Evolutionary conservation across 2,113 vertebrate genomes (phyloP).

Genomic region (Spilogale gracilis): DNA sequence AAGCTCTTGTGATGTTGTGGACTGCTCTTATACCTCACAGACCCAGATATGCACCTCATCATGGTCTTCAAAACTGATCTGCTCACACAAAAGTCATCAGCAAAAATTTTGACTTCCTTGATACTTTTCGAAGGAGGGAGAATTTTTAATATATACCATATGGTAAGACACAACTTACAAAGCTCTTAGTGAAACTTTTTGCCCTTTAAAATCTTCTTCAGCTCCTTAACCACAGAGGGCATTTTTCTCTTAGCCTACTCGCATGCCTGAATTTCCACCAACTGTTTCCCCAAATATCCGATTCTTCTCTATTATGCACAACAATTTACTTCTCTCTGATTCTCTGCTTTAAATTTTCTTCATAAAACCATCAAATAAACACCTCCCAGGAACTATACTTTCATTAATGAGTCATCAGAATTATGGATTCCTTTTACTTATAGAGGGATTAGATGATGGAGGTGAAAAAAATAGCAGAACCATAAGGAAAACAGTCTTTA

Average conservation of each 20-base stretch:
- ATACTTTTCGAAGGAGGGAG: neutral
- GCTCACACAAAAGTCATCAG: neutral
- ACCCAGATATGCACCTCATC: neutral
- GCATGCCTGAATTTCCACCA: neutral
- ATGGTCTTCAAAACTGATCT: neutral
- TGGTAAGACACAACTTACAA: neutral
- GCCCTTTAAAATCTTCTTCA: neutral
- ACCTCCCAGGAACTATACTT: neutral
- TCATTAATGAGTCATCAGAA: neutral
- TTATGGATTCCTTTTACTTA: neutral
- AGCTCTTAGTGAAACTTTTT: neutral
- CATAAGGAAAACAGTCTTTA: neutral
- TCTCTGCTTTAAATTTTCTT: neutral
- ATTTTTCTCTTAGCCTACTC: neutral
- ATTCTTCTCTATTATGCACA: neutral
- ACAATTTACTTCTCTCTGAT: neutral
- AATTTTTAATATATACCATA: neutral
- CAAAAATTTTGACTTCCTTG: neutral
- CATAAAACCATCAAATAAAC: neutral
- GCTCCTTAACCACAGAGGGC: neutral
- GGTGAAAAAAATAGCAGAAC: neutral
- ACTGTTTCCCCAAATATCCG: neutral
- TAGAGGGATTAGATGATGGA: neutral
- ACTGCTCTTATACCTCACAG: neutral
- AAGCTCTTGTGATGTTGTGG: neutral